These are phyloP conservation scores for Cochlearius cochlearius DNA, from an alignment of 2,113 vertebrate species.

Conservation along the genomic window DNA sequence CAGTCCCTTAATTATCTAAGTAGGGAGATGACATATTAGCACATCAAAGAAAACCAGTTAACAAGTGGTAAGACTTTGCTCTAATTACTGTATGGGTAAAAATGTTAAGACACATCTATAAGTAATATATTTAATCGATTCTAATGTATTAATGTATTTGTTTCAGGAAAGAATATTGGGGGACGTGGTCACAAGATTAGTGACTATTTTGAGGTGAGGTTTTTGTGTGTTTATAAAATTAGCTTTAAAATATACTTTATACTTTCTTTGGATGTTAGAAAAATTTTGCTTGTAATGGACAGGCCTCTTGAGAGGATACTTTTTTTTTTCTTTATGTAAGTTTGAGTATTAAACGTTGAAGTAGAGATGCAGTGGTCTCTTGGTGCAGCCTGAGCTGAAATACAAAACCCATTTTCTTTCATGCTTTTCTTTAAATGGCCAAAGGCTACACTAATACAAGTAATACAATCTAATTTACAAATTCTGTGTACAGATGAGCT, in stretches of 20 bases:
- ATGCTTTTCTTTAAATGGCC: neutral
- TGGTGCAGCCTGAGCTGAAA: neutral
- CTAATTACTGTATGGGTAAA: neutral
- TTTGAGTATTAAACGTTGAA: neutral
- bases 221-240: neutral
- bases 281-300: neutral
- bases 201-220: conserved; percentile 98
- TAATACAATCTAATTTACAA: neutral
- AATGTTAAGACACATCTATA: neutral
- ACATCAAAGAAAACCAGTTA: neutral
- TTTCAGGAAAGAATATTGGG: conserved; percentile 88
- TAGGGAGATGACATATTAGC: neutral
- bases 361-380: neutral
- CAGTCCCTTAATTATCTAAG: neutral
- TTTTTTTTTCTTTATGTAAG: neutral
- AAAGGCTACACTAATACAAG: neutral
- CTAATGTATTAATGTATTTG: neutral
- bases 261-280: neutral
- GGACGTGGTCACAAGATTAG: conserved; percentile 97
- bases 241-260: neutral
- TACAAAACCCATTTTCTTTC: neutral
- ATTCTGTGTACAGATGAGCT: neutral
- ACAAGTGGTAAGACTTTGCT: neutral
- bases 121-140: neutral
- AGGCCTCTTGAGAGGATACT: neutral